Conservation (phyloP, 2,113 vertebrate genomes). For the Callochromis pleurospilus region DNA sequence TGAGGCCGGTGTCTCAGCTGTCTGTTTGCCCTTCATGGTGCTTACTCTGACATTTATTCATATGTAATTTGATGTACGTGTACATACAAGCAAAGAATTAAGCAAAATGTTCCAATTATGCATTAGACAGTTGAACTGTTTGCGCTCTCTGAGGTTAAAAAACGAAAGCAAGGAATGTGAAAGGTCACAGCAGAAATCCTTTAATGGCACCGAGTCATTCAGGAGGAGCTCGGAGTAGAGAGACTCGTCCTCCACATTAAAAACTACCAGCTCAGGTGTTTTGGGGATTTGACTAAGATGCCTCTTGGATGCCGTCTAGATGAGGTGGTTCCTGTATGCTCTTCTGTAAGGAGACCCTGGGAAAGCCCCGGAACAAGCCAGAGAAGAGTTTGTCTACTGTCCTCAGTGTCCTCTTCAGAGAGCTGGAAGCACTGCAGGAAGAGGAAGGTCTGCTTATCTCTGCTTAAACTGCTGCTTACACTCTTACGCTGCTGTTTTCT, state of each 20-base stretch:
- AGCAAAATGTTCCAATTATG: neutral
- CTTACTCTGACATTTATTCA: neutral
- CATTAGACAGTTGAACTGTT: neutral
- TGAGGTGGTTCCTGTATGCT: neutral
- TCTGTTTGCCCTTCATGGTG: neutral
- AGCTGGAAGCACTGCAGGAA: neutral
- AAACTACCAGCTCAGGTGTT: neutral
- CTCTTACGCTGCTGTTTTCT: neutral
- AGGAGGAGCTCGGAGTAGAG: neutral
- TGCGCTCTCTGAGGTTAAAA: neutral
- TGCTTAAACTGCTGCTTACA: neutral
- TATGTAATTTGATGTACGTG: neutral
- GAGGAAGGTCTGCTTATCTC: neutral
- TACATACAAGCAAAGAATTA: neutral
- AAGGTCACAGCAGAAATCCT: neutral
- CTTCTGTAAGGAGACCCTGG: neutral
- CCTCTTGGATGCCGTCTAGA: neutral
- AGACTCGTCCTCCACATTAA: neutral
- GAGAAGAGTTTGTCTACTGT: neutral
- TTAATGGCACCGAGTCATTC: neutral
- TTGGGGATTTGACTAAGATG: neutral
- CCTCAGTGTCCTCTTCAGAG: neutral
- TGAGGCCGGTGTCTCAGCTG: neutral
- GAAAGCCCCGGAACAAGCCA: neutral
- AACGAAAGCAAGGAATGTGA: neutral